A percentile compares a stretch with the other conserved stretches of the same genome.
Evolutionary conservation across 2,888 invertebrate species (phyloP).

Genomic region (Lordiphosa fenestrarum): DNA sequence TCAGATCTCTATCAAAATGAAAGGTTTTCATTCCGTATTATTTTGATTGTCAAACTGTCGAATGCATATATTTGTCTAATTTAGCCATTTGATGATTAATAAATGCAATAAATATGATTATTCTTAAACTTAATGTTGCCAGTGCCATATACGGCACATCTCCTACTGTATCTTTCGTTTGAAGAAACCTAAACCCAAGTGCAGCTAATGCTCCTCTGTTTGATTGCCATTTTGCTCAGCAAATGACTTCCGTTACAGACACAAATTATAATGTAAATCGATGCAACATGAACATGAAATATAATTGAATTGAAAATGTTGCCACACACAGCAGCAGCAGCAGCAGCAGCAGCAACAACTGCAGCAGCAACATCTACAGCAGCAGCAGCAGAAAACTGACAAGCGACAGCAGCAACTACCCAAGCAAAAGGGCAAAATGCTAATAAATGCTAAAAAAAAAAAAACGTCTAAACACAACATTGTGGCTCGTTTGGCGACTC

Average conservation of each 20-base stretch:
- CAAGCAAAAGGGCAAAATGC: conserved; percentile 68
- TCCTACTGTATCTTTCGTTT: neutral
- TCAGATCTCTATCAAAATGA: too few relatives aligned
- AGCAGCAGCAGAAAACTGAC: conserved; percentile 18
- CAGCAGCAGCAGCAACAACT: conserved; percentile 18
- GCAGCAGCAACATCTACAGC: conserved; percentile 19
- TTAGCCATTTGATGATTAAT: too few relatives aligned
- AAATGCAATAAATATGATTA: too few relatives aligned
- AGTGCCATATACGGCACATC: neutral
- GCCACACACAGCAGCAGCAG: conserved; percentile 59
- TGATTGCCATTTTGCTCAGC: conserved; percentile 29
- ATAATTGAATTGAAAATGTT: conserved; percentile 71
- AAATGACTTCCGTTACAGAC: conserved; percentile 71
- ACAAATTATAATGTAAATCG: conserved; percentile 72
- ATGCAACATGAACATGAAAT: conserved; percentile 73
- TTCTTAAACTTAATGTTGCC: too few relatives aligned
- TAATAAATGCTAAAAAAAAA: conserved; percentile 60
- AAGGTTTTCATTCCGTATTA: too few relatives aligned
- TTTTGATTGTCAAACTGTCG: too few relatives aligned
- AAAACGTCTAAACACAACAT: conserved; percentile 58
- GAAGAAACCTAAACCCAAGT: conserved; percentile 1
- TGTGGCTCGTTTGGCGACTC: conserved; percentile 62
- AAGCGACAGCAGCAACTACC: conserved; percentile 24
- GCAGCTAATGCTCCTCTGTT: conserved; percentile 2
- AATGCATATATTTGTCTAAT: too few relatives aligned